These are phyloP conservation scores for Drosophila pallidifrons DNA, from an alignment of 1,140 invertebrate species.

Conservation along the genomic window DNA sequence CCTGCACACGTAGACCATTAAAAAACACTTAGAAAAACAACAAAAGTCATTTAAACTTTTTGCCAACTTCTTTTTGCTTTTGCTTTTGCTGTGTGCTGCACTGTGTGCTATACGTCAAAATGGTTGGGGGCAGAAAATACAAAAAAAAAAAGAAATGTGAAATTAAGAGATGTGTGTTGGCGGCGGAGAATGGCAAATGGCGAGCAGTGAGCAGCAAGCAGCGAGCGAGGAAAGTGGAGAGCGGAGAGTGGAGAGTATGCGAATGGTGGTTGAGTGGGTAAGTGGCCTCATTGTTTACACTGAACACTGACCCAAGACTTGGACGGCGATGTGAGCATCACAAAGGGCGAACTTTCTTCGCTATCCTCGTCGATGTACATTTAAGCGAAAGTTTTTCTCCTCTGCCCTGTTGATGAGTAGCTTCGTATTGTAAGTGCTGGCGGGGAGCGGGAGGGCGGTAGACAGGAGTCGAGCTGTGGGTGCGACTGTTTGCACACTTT, in stretches of 20 bases:
- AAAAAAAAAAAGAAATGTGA: conserved; percentile 70
- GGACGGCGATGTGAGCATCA: conserved; percentile 83
- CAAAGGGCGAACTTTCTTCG: conserved; percentile 85
- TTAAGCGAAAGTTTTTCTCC: conserved; percentile 77
- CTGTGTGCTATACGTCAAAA: conserved; percentile 42
- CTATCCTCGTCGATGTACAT: conserved; percentile 84
- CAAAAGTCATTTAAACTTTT: conserved; percentile 83
- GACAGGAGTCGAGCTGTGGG: conserved; percentile 7
- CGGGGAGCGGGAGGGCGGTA: too few relatives aligned
- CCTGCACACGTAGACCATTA: conserved; percentile 80
- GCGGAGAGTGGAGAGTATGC: conserved; percentile 13
- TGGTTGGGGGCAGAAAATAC: conserved; percentile 5
- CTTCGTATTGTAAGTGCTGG: neutral
- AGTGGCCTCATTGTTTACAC: conserved; percentile 63
- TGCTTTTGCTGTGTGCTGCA: conserved; percentile 33
- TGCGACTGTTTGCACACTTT: conserved; percentile 57
- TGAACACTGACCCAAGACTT: conserved; percentile 80
- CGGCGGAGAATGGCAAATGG: conserved; percentile 20
- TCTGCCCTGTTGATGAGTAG: conserved; percentile 38
- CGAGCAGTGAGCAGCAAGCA: neutral
- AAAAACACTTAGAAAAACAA: conserved; percentile 84
- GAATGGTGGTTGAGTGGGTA: conserved; percentile 26
- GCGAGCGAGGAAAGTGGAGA: conserved; percentile 38
- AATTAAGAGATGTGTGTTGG: conserved; percentile 76
- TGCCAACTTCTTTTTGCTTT: conserved; percentile 64